These are phyloP conservation scores for Oreamnos americanus DNA, from an alignment of 2,113 vertebrate genomes.

Conservation along the genomic window DNA sequence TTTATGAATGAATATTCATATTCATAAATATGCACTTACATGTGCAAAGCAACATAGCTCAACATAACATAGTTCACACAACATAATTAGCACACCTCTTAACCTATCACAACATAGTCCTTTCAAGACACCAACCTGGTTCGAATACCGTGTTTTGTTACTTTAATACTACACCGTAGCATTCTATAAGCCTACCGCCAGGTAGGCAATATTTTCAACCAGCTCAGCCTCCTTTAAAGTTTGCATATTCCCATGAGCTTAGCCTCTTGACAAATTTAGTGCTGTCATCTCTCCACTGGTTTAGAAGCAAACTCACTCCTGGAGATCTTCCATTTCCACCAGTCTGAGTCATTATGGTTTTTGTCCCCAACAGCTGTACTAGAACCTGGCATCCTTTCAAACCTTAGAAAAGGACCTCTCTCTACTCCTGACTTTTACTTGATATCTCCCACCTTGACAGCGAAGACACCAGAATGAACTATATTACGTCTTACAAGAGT, in stretches of 20 bases:
- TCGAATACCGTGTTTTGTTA: neutral
- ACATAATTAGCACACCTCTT: neutral
- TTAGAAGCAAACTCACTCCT: conserved; percentile 63
- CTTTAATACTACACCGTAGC: neutral
- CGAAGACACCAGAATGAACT: conserved; percentile 53
- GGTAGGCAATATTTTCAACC: conserved; percentile 46
- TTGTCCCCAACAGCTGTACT: conserved; percentile 59
- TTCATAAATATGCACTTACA: neutral
- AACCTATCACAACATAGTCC: neutral
- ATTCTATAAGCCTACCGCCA: neutral
- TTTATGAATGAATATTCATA: neutral
- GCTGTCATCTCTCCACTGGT: conserved; percentile 64
- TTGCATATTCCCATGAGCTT: conserved; percentile 54
- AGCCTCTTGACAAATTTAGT: conserved; percentile 71
- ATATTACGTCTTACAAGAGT: neutral
- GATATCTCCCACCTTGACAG: conserved; percentile 7
- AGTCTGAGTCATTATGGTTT: conserved; percentile 51
- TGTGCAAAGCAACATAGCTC: neutral
- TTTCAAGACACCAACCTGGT: neutral
- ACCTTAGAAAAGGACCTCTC: conserved; percentile 38
- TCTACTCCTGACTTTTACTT: conserved; percentile 51
- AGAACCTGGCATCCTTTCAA: conserved; percentile 55
- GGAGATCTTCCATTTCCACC: conserved; percentile 71
- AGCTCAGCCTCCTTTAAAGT: conserved; percentile 59
- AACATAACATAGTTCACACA: neutral